These are phyloP conservation scores for Monoplex corrugatus DNA, from an alignment of 2,888 invertebrate species.

Conservation along the genomic window DNA sequence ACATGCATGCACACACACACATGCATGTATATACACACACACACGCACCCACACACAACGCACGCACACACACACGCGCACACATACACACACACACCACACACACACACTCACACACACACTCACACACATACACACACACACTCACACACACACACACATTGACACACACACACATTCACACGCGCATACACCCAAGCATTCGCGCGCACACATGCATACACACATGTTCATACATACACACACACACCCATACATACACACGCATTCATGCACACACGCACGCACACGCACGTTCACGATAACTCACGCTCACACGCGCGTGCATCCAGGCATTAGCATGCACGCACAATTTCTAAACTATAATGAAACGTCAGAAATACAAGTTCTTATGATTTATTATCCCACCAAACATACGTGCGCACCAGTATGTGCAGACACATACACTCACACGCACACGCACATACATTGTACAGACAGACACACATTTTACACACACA, in stretches of 20 bases:
- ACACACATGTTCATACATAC: neutral
- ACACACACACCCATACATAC: neutral
- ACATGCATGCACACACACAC: neutral
- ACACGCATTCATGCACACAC: neutral
- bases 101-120: neutral
- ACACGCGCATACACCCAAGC: slow-evolving; percentile 5
- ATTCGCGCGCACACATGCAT: slow-evolving; percentile 8
- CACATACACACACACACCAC: neutral
- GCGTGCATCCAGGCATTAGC: no score
- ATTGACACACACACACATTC: neutral
- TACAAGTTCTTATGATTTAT: no score
- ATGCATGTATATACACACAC: neutral
- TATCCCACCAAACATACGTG: no score
- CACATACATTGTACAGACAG: no score
- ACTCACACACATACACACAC: neutral
- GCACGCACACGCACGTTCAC: neutral
- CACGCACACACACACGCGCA: neutral
- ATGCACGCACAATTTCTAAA: no score
- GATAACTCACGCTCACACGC: no score
- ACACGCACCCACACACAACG: neutral
- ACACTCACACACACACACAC: neutral
- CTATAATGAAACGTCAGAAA: no score
- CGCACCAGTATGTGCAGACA: no score
- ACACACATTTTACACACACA: no score
- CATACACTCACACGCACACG: no score